Evolutionary conservation across 1,140 invertebrate species (phyloP).

Genomic region (Drosophila burlai): DNA sequence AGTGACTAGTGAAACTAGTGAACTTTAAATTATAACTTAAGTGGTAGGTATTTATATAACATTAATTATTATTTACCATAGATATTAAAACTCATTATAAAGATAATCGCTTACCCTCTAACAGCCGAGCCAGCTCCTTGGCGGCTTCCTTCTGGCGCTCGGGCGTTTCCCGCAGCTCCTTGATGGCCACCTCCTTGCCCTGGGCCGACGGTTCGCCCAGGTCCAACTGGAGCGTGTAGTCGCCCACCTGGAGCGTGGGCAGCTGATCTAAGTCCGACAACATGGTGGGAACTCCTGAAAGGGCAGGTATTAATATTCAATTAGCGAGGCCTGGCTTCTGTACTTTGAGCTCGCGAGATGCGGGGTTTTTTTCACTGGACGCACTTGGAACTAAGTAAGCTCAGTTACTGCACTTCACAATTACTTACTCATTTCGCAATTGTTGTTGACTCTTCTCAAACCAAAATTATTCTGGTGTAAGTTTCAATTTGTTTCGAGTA

Average conservation of each 20-base stretch:
- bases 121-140: conserved; percentile 87
- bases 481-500: conserved; percentile 22
- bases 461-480: conserved; percentile 34
- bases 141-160: conserved; percentile 88
- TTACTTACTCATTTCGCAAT: conserved; percentile 76
- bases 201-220: conserved; percentile 87
- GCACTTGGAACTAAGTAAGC: conserved; percentile 11
- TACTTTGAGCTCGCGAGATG: conserved; percentile 29
- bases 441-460: conserved; percentile 30
- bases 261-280: conserved; percentile 89
- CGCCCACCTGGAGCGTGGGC: conserved; percentile 89
- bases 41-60: not conserved
- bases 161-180: conserved; percentile 90
- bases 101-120: conserved; percentile 87
- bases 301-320: conserved; percentile 42
- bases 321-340: conserved; percentile 23
- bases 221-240: conserved; percentile 89
- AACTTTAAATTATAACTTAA: not conserved
- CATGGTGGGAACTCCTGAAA: conserved; percentile 88
- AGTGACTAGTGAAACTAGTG: too few relatives aligned
- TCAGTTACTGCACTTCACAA: conserved; percentile 52
- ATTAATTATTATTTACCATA: not conserved
- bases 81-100: not conserved
- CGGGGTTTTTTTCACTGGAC: conserved; percentile 12
- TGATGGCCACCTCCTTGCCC: conserved; percentile 89